phyloP scores from a whole-genome alignment of 2,888 invertebrate species.

The Acronicta leporina region DNA sequence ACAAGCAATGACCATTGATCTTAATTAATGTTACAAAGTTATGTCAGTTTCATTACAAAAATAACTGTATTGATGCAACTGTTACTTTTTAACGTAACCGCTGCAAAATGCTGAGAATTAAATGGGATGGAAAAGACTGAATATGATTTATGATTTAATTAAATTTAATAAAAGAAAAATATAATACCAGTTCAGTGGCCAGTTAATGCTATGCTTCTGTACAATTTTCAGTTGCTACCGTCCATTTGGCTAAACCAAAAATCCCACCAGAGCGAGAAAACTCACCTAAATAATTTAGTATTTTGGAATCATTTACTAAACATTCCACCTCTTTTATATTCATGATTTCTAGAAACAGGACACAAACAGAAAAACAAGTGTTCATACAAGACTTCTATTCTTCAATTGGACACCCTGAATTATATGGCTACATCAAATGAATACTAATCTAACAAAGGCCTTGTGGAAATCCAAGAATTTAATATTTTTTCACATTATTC shows the following conservation, averaged over 20 bases:
- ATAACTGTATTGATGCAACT: conserved; percentile 30
- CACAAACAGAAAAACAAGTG: conserved; percentile 6
- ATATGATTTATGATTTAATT: too few relatives aligned
- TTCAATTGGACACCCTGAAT: conserved; percentile 29
- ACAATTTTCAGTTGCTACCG: too few relatives aligned
- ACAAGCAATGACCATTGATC: conserved; percentile 48
- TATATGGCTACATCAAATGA: conserved; percentile 29
- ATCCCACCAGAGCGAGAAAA: too few relatives aligned
- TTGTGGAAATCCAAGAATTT: conserved; percentile 30
- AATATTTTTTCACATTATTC: conserved; percentile 37
- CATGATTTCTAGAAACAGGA: neutral
- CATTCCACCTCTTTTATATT: neutral
- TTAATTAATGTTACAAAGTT: conserved; percentile 44
- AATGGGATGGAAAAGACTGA: conserved; percentile 16
- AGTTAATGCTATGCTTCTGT: too few relatives aligned
- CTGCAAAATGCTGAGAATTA: conserved; percentile 3
- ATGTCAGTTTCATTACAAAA: conserved; percentile 38
- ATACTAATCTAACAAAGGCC: conserved; percentile 42
- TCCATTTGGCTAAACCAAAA: too few relatives aligned
- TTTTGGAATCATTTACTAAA: too few relatives aligned
- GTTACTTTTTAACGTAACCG: conserved; percentile 8
- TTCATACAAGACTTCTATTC: conserved; percentile 8
- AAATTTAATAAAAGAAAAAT: too few relatives aligned
- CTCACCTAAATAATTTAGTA: too few relatives aligned
- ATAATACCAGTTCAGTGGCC: too few relatives aligned